Conservation (phyloP, 2,888 invertebrate genomes). For the Agrotis puta region DNA sequence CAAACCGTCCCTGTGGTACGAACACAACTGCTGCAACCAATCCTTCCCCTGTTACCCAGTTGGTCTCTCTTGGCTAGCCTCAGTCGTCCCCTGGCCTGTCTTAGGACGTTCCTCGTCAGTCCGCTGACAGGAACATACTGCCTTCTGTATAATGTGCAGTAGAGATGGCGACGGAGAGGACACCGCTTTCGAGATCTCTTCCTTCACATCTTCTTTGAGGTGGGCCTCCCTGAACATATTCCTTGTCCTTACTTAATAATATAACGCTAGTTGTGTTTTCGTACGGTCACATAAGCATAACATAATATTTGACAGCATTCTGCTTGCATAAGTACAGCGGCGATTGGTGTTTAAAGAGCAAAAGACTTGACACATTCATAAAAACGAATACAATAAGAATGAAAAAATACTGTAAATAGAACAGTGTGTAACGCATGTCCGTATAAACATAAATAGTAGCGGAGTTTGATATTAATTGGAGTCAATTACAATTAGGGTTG, state of each 20-base stretch:
- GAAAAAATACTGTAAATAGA: not conserved
- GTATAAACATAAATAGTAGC: conserved; percentile 1
- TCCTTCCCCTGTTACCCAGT: conserved; percentile 38
- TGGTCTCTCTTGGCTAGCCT: conserved; percentile 20
- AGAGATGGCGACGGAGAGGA: conserved; percentile 45
- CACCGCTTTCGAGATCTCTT: conserved; percentile 36
- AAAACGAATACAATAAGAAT: not conserved
- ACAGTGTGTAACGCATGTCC: not conserved
- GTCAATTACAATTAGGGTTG: conserved; percentile 33
- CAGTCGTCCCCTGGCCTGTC: conserved; percentile 25
- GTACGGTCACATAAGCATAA: conserved; percentile 12
- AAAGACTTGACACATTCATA: not conserved
- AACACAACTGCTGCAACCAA: conserved; percentile 25
- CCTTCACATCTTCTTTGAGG: conserved; percentile 18
- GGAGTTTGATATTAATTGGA: conserved; percentile 19
- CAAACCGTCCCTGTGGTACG: conserved; percentile 10
- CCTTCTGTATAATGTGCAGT: conserved; percentile 50
- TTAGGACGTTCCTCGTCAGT: conserved; percentile 13
- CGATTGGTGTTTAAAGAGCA: not conserved
- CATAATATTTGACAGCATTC: not conserved
- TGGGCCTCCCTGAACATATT: conserved; percentile 50
- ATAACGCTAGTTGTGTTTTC: conserved; percentile 14
- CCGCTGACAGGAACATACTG: conserved; percentile 52
- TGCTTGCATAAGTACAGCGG: not conserved
- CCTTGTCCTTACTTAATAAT: conserved; percentile 35